Percentiles rank a stretch among this genome's conserved stretches.
phyloP scores from a whole-genome alignment of 64 coral and sea anemone genomes.

The Pocillopora verrucosa region DNA sequence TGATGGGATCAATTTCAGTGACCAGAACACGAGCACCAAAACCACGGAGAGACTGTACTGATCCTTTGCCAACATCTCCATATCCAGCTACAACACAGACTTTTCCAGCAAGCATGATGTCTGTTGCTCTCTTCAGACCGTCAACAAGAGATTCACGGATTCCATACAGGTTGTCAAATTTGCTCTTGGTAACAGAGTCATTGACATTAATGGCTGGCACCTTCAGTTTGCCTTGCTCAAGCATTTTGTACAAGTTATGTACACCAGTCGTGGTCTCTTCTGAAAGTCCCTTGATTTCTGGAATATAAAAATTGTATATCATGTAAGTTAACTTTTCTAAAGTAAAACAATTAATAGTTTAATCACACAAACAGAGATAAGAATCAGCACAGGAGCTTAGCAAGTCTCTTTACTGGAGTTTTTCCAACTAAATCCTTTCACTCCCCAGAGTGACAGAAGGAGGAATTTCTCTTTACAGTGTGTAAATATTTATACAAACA shows the following conservation, averaged over 20 bases:
- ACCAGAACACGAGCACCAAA: slow-evolving; percentile 93
- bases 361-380: too few relatives aligned
- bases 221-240: slow-evolving; percentile 61
- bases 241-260: slow-evolving; percentile 97
- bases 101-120: slow-evolving; percentile 98
- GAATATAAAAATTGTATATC: background rate
- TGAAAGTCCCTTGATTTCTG: slow-evolving; percentile 75
- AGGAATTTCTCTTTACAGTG: too few relatives aligned
- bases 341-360: too few relatives aligned
- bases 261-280: slow-evolving; percentile 99
- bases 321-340: too few relatives aligned
- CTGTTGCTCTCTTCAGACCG: slow-evolving; percentile 98
- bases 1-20: slow-evolving; percentile 97
- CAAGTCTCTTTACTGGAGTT: too few relatives aligned
- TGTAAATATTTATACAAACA: too few relatives aligned
- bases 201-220: slow-evolving; percentile 96
- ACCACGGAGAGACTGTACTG: slow-evolving; percentile 79
- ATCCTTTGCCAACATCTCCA: slow-evolving; percentile 98
- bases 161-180: slow-evolving; percentile 99
- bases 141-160: slow-evolving; percentile 95
- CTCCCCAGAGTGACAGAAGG: too few relatives aligned
- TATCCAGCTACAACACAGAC: slow-evolving; percentile 96
- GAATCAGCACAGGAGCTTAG: too few relatives aligned
- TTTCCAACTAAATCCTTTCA: too few relatives aligned
- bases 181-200: slow-evolving; percentile 98